Percentiles rank a stretch among this genome's conserved stretches.
Evolutionary conservation across 2,888 invertebrate genomes (phyloP).

Genomic region (Omphaloscelis lunosa): DNA sequence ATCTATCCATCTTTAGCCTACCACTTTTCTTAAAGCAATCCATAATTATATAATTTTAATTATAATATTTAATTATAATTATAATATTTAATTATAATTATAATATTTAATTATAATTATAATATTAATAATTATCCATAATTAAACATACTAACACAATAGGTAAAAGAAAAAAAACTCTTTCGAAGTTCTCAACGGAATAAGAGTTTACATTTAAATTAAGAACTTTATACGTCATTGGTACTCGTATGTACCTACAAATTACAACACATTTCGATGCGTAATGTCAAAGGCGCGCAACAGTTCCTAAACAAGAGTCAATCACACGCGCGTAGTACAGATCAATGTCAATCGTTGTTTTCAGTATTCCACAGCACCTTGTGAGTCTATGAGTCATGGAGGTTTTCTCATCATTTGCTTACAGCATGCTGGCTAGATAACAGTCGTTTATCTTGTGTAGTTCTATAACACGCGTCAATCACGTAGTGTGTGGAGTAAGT

Average conservation of each 20-base stretch:
- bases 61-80: too few relatives aligned
- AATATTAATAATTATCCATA: too few relatives aligned
- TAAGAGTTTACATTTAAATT: too few relatives aligned
- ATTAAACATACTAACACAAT: too few relatives aligned
- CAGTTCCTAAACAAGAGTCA: constrained; percentile 17
- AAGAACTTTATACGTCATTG: background rate
- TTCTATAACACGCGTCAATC: constrained; percentile 6
- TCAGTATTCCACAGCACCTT: constrained; percentile 42
- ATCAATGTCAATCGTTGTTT: constrained; percentile 50
- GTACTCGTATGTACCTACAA: background rate
- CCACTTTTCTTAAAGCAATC: too few relatives aligned
- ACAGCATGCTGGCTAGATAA: constrained; percentile 32
- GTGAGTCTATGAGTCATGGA: constrained; percentile 23
- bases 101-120: too few relatives aligned
- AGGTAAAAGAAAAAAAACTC: too few relatives aligned
- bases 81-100: too few relatives aligned
- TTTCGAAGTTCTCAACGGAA: too few relatives aligned
- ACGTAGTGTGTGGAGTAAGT: constrained; percentile 3
- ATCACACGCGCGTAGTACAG: constrained; percentile 1
- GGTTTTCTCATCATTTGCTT: constrained; percentile 31
- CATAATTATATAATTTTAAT: too few relatives aligned
- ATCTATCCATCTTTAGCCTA: too few relatives aligned
- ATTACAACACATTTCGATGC: constrained; percentile 9
- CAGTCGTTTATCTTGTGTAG: background rate
- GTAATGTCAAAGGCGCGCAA: background rate